Evolutionary conservation across 2,888 invertebrate genomes (phyloP), one percentile per base, ranked within the genome.

Genomic region (Melieria omissa): DNA sequence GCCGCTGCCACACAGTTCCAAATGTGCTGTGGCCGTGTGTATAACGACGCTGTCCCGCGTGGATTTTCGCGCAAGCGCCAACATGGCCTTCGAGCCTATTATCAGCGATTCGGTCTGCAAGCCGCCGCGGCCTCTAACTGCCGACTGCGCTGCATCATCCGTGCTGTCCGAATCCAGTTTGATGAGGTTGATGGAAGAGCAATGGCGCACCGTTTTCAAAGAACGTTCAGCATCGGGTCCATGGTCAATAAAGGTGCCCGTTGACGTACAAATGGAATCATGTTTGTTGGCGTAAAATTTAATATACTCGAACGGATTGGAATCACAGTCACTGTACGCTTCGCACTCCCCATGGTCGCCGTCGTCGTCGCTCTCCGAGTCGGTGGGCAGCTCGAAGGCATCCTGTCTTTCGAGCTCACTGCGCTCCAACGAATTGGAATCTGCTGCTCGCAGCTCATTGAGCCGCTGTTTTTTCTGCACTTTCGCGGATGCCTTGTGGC

Each of bases 271-370:
- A 4, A 75, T 68, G 42, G 83, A 82, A 60, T 85, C 84, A 0
- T 79, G 86, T 71, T 82, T 88, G 79, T 88, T 87, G 77, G 91
- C 90, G 79, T 90, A 91, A 85, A 92, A 92, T 64, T 91, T 88
- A 44, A 93, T 89, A 80, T 91, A 93, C 55, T 92, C 92, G 83
- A 90, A 90, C 0, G 91, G 91, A 85, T 90, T 90, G 73, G 90
- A 90, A 74, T 88, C 88, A 71, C 87, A 88, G 6, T 89, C 89
- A 64, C 87, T 86, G 65, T 86, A 85, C 74, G 68, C 65, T 16
- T 88, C 88, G 52, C 67, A 61, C 16, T 66, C 62, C 14, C 58
- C 70, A 60, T 68, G 71, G 4, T 77, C 80, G 58, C 79, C 80
- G 6, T 81, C 81, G 71, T 88, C 89, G 57, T 85, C 83, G 76